Evolutionary conservation across 1,140 invertebrate species (phyloP).

Genomic region (Lycorma delicatula): DNA sequence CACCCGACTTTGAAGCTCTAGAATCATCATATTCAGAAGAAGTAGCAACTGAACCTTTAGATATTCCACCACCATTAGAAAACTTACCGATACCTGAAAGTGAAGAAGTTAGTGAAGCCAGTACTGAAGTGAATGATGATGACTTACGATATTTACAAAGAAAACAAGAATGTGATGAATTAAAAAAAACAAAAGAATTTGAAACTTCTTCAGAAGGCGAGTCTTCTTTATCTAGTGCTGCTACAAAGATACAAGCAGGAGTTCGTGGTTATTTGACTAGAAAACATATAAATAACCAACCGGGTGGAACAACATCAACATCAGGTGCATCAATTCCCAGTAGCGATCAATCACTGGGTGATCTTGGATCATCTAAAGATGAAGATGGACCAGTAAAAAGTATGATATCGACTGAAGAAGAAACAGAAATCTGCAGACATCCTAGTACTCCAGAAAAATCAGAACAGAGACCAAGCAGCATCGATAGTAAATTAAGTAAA

Average conservation of each 20-base stretch:
- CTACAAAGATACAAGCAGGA: slow-evolving; percentile 66
- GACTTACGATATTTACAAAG: not conserved
- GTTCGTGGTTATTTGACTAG: slow-evolving; percentile 61
- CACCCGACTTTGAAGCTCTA: slow-evolving; percentile 19
- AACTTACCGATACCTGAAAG: not conserved
- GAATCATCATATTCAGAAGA: slow-evolving; percentile 24
- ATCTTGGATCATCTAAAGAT: not conserved
- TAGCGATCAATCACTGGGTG: slow-evolving; percentile 8
- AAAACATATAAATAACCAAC: slow-evolving; percentile 34
- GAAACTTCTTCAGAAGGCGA: slow-evolving; percentile 17
- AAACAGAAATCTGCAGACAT: slow-evolving; percentile 11
- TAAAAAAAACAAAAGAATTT: slow-evolving; percentile 2
- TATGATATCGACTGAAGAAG: slow-evolving; percentile 11
- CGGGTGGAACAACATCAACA: slow-evolving; percentile 2
- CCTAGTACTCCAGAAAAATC: not conserved
- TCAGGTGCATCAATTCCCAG: not conserved
- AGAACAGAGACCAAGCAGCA: not conserved
- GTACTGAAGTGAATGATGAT: slow-evolving; percentile 4
- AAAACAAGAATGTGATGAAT: slow-evolving; percentile 13
- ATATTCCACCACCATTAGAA: not conserved
- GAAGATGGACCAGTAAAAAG: slow-evolving; percentile 6
- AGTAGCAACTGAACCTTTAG: slow-evolving; percentile 18
- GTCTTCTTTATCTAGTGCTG: slow-evolving; percentile 36
- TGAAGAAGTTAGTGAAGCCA: not conserved
- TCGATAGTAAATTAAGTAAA: not conserved